Conservation (phyloP, 1,140 invertebrate species). For the Drosophila bifasciata region DNA sequence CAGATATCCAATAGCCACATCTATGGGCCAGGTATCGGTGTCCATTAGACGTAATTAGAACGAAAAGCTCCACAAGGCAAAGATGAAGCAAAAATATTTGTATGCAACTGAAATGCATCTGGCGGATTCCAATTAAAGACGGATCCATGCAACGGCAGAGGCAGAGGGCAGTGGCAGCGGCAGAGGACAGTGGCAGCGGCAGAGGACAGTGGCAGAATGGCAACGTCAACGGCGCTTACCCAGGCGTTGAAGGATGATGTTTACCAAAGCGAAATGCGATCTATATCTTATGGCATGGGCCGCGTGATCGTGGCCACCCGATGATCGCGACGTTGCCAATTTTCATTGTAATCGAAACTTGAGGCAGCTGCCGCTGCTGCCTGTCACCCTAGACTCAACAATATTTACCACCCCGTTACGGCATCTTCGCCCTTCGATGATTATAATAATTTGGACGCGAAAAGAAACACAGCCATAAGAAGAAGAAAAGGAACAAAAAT, state of each 20-base stretch:
- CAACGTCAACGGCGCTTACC: constrained; percentile 46
- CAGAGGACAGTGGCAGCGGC: no score
- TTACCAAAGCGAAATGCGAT: constrained; percentile 64
- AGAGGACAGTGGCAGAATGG: no score
- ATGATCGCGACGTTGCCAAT: constrained; percentile 51
- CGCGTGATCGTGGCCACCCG: constrained; percentile 12
- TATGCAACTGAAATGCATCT: constrained; percentile 68
- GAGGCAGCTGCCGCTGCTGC: constrained; percentile 49
- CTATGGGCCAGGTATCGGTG: constrained; percentile 47
- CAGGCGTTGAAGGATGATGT: constrained; percentile 66
- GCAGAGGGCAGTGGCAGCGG: not conserved
- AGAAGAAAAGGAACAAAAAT: constrained; percentile 30
- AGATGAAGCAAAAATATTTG: constrained; percentile 10
- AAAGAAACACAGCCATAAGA: constrained; percentile 29
- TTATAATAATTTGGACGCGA: constrained; percentile 71
- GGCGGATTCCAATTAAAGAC: constrained; percentile 70
- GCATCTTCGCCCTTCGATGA: constrained; percentile 32
- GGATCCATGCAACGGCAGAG: no score
- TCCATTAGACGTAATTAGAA: constrained; percentile 71
- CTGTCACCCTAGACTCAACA: constrained; percentile 13
- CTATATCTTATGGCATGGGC: not conserved
- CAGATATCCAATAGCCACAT: constrained; percentile 41
- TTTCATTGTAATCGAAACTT: constrained; percentile 58
- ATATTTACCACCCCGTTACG: constrained; percentile 1
- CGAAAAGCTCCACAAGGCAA: constrained; percentile 44